Percentiles rank a stretch among this genome's conserved stretches.
These are phyloP conservation scores for Notarius lentiginosus DNA, from an alignment of 2,113 vertebrate genomes.

Conservation along the genomic window DNA sequence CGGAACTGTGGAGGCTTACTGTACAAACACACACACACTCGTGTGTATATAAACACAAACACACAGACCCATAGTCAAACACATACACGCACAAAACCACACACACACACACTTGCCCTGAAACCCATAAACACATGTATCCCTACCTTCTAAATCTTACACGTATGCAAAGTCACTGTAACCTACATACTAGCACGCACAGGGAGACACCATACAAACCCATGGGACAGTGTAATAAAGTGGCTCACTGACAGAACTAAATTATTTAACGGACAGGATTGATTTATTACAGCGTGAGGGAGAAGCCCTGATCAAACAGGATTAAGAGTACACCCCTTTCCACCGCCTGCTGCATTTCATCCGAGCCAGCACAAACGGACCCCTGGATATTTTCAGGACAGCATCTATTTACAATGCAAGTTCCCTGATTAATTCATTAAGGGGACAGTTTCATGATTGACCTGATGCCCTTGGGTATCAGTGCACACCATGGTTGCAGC, in stretches of 20 bases:
- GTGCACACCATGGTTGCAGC: conserved; percentile 55
- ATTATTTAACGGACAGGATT: conserved; percentile 75
- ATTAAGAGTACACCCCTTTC: conserved; percentile 75
- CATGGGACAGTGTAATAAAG: conserved; percentile 55
- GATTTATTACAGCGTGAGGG: conserved; percentile 69
- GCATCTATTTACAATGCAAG: conserved; percentile 64
- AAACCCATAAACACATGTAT: conserved; percentile 16
- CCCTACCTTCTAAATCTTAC: conserved; percentile 4
- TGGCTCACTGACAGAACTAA: conserved; percentile 65
- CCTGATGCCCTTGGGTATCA: conserved; percentile 54
- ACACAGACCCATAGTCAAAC: conserved; percentile 54
- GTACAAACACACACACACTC: conserved; percentile 38
- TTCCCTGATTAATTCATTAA: conserved; percentile 72
- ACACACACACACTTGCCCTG: conserved; percentile 45
- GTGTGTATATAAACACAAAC: conserved; percentile 38
- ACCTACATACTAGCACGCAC: conserved; percentile 13
- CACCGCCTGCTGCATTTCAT: conserved; percentile 62
- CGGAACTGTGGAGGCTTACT: conserved; percentile 46
- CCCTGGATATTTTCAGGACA: conserved; percentile 65
- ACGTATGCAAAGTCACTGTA: conserved; percentile 12
- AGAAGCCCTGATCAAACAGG: conserved; percentile 74
- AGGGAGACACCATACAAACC: conserved; percentile 14
- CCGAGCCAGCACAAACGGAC: conserved; percentile 56
- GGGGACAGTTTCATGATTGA: conserved; percentile 68
- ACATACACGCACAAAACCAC: conserved; percentile 30